Conservation (phyloP, 1,140 invertebrate genomes). For the Drosophila ananassae region DNA sequence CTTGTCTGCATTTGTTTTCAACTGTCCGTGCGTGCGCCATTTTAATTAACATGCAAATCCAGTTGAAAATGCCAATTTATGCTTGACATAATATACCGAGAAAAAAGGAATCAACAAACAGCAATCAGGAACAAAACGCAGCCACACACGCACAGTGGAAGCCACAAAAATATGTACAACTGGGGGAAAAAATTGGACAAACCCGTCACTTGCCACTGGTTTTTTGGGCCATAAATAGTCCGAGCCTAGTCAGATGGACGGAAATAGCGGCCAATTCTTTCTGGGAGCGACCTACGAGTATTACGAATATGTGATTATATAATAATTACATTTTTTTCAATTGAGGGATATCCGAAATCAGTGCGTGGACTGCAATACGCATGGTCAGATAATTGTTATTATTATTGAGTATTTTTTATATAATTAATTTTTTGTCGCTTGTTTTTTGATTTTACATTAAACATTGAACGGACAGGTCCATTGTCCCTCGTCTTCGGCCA, state of each 20-base stretch:
- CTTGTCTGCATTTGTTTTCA: slow-evolving; percentile 79
- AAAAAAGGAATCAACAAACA: slow-evolving; percentile 47
- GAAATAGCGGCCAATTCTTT: slow-evolving; percentile 10
- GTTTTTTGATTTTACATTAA: slow-evolving; percentile 61
- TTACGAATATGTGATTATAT: slow-evolving; percentile 59
- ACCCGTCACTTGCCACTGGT: slow-evolving; percentile 1
- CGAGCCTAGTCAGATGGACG: neutral
- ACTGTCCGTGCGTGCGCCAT: slow-evolving; percentile 75
- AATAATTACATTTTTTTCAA: slow-evolving; percentile 69
- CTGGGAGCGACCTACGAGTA: slow-evolving; percentile 1
- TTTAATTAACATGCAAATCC: slow-evolving; percentile 83
- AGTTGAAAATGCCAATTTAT: slow-evolving; percentile 82
- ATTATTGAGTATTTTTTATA: slow-evolving; percentile 63
- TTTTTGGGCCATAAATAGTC: slow-evolving; percentile 33
- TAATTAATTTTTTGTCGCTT: slow-evolving; percentile 59
- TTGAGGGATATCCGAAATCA: slow-evolving; percentile 62
- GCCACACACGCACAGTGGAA: slow-evolving; percentile 16
- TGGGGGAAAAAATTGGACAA: slow-evolving; percentile 7
- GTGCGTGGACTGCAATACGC: slow-evolving; percentile 35
- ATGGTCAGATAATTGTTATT: slow-evolving; percentile 64
- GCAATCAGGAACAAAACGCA: slow-evolving; percentile 38
- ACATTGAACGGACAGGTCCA: slow-evolving; percentile 44
- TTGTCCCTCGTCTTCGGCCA: slow-evolving; percentile 34
- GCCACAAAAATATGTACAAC: slow-evolving; percentile 34
- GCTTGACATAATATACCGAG: slow-evolving; percentile 75